These are phyloP conservation scores for Chymomyza fuscimana DNA, from an alignment of 2,888 invertebrate species.

Conservation along the genomic window DNA sequence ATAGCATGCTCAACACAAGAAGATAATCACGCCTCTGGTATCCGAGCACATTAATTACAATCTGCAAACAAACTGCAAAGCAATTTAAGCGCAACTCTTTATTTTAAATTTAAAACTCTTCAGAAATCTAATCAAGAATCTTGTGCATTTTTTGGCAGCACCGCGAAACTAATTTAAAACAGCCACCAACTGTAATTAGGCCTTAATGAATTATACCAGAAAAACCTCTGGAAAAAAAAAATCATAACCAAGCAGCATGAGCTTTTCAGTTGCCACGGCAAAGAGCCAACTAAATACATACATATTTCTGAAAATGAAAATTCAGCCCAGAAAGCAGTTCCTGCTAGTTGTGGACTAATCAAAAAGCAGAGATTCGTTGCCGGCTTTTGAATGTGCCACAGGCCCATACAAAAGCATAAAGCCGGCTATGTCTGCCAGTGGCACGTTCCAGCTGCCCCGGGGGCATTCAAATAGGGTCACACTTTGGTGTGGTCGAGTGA, in stretches of 20 bases:
- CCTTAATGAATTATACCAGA: slow-evolving; percentile 53
- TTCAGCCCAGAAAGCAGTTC: slow-evolving; percentile 8
- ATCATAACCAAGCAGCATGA: background rate
- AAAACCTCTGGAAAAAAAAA: slow-evolving; percentile 12
- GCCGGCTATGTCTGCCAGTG: slow-evolving; percentile 44
- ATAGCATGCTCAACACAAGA: too few species aligned
- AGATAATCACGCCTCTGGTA: too few species aligned
- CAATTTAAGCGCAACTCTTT: background rate
- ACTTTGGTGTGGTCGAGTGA: background rate
- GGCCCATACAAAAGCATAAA: slow-evolving; percentile 27
- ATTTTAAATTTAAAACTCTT: slow-evolving; percentile 2
- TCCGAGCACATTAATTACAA: background rate
- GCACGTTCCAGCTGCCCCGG: slow-evolving; percentile 28
- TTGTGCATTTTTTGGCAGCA: slow-evolving; percentile 23
- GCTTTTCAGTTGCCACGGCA: slow-evolving; percentile 29
- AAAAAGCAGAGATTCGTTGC: slow-evolving; percentile 69
- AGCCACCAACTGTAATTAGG: slow-evolving; percentile 56
- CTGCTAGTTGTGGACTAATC: slow-evolving; percentile 46
- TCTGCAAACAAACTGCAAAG: background rate
- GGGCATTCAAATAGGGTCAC: slow-evolving; percentile 10
- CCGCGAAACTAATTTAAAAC: slow-evolving; percentile 53
- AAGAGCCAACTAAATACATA: slow-evolving; percentile 10
- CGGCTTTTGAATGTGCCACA: slow-evolving; percentile 41
- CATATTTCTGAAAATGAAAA: background rate
- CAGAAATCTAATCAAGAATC: slow-evolving; percentile 3